Conservation (phyloP, 2,113 vertebrate genomes). For the Montifringilla adamsi region DNA sequence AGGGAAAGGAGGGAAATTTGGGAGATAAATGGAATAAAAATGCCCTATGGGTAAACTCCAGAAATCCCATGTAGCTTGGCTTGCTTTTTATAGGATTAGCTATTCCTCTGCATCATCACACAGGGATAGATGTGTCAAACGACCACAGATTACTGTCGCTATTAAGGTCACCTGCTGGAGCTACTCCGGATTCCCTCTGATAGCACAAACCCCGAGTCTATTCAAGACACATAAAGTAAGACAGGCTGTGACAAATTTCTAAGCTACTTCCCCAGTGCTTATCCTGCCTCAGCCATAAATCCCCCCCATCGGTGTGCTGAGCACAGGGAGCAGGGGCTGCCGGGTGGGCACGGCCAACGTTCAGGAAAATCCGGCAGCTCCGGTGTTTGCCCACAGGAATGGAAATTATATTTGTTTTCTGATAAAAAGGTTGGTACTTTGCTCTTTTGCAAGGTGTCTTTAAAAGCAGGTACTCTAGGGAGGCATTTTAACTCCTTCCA, state of each 20-base stretch:
- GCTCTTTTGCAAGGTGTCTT: slow-evolving; percentile 4
- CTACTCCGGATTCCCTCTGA: not conserved
- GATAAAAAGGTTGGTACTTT: slow-evolving; percentile 49
- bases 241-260: slow-evolving; percentile 3
- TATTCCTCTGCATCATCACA: not conserved
- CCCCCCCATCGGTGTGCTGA: fast-evolving
- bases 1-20: not conserved
- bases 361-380: not conserved
- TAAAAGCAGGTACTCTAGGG: not conserved
- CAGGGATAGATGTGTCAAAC: not conserved
- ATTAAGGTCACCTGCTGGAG: slow-evolving; percentile 14
- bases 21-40: not conserved
- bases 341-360: not conserved
- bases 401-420: slow-evolving; percentile 28
- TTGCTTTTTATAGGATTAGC: slow-evolving; percentile 26
- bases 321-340: not conserved
- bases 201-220: not conserved
- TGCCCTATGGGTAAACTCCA: not conserved
- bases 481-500: slow-evolving; percentile 35
- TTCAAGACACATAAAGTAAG: not conserved
- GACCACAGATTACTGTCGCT: not conserved
- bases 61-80: not conserved
- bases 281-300: not conserved
- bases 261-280: not conserved
- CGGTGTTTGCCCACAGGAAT: not conserved